Conservation (phyloP, 2,888 invertebrate species). For the Cerceris ruficornis region DNA sequence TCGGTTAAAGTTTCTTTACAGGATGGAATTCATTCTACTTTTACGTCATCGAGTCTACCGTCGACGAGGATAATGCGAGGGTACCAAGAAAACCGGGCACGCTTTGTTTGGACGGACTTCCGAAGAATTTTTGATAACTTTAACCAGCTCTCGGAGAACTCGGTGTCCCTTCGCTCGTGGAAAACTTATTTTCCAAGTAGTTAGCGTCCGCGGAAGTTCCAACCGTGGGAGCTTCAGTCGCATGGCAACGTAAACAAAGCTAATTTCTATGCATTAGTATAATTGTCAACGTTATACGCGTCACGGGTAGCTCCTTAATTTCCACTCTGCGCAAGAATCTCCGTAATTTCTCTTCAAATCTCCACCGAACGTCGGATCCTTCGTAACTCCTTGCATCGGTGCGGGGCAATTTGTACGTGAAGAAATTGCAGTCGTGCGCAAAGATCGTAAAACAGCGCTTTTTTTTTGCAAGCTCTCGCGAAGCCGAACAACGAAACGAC, state of each 20-base stretch:
- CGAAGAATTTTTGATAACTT: not conserved
- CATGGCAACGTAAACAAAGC: not conserved
- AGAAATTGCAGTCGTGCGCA: not conserved
- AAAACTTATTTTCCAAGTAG: not conserved
- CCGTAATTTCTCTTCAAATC: not conserved
- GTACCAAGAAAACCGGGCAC: not conserved
- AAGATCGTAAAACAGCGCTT: too few species aligned
- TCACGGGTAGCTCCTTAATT: not conserved
- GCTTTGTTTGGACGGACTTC: not conserved
- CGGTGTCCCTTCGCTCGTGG: not conserved
- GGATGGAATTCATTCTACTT: too few species aligned
- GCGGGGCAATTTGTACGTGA: not conserved
- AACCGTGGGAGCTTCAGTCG: not conserved
- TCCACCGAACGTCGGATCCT: not conserved
- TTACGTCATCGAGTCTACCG: too few species aligned
- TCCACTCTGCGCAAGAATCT: not conserved
- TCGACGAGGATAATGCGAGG: not conserved
- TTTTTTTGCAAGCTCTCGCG: not conserved
- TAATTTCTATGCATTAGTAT: constrained; percentile 18
- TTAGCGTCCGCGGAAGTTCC: not conserved
- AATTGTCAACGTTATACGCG: constrained; percentile 5
- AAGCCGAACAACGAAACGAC: not conserved
- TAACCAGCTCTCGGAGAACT: constrained; percentile 1
- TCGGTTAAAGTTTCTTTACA: too few species aligned
- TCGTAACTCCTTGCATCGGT: too few species aligned